Evolutionary conservation across 2,888 invertebrate species (phyloP), one percentile per base, ranked within the genome.

Genomic region (Autographa pulchrina): DNA sequence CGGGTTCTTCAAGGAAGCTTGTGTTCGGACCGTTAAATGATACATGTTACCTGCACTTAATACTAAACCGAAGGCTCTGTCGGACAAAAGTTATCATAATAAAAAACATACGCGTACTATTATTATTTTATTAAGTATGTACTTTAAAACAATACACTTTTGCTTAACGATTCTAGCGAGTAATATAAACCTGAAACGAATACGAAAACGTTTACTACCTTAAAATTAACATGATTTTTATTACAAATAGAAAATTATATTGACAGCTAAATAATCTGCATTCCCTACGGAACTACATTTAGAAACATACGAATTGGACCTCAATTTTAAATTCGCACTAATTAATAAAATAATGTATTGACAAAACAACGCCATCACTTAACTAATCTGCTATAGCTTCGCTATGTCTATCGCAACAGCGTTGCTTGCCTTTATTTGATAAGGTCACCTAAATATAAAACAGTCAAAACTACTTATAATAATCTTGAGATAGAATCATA

Each of bases 251-350:
- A 91, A 91, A 86, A 87, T 89, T 89, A 92, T 89, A 86, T 73
- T 90, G 91, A 89, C 90, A 81, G 81, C 79, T 84, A 84, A 79
- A 80, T 75, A 78, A 78, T 79, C 64, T 81, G 89, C 87, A 86
- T 91, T 88, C 90, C 90, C 88, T 91, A 88, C 83, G 89, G 90
- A 90, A 90, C 92, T 92, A 93, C 88, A 87, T 86, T 90, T 93
- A 92, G 89, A 94, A 92, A 94, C 92, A 92, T 92, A 93, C 92
- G 92, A 92, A 94, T 95, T 95, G 95, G 95, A 95, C 95, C 95
- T 92, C 95, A 89, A 91, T 94, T 93, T 94, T 90, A 92, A 92
- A 92, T 93, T 95, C 92, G 89, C 92, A 90, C 93, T 94, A 93
- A 93, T 90, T 90, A 91, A 92, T 87, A 90, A 89, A 90, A 87